Evolutionary conservation across 2,113 vertebrate species (phyloP).

Genomic region (Oenanthe melanoleuca): DNA sequence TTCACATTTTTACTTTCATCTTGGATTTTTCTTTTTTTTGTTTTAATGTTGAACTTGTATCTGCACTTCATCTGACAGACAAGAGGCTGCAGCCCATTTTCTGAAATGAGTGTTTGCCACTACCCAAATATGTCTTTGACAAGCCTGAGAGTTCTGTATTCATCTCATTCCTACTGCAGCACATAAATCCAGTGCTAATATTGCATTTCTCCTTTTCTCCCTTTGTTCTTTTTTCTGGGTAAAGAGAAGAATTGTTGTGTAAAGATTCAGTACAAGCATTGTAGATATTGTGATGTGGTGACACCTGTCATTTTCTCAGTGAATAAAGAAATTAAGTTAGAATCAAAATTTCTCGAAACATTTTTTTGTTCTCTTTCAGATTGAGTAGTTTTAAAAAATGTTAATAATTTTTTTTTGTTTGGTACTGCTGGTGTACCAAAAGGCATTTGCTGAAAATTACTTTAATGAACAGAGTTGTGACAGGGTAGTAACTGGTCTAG

Average conservation of each 20-base stretch:
- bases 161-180: conserved; percentile 22
- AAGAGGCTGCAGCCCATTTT: conserved; percentile 6
- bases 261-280: background rate
- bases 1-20: conserved; percentile 28
- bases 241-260: conserved; percentile 33
- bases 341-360: conserved; percentile 32
- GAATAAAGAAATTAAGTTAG: background rate
- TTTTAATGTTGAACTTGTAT: conserved; percentile 49
- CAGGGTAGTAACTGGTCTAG: background rate
- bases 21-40: conserved; percentile 32
- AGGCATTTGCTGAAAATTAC: background rate
- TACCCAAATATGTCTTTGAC: conserved; percentile 14
- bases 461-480: background rate
- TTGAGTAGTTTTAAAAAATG: background rate
- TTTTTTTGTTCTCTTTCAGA: background rate
- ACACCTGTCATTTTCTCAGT: conserved; percentile 9
- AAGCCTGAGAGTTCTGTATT: conserved; percentile 26
- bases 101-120: conserved; percentile 34
- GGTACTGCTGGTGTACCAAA: background rate
- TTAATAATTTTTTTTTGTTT: background rate
- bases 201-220: conserved; percentile 33
- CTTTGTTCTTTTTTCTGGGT: conserved; percentile 36
- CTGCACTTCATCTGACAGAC: conserved; percentile 31
- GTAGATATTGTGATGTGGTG: background rate
- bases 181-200: background rate